Conservation (phyloP, 2,113 vertebrate species). For the Agapornis roseicollis region DNA sequence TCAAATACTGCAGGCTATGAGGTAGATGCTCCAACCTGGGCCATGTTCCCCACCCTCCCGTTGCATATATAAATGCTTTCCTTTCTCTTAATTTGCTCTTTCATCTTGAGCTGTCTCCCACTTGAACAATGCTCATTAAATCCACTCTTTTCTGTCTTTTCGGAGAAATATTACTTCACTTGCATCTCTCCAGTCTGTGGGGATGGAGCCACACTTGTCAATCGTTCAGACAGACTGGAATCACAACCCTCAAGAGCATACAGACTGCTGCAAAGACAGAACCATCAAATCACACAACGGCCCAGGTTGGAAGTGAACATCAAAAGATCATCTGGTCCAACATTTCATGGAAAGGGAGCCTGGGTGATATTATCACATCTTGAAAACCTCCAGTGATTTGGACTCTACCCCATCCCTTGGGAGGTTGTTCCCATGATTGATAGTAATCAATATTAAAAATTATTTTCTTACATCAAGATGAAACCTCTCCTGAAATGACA, state of each 20-base stretch:
- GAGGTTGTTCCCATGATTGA: neutral
- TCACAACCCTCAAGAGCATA: neutral
- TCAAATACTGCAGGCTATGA: neutral
- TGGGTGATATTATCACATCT: neutral
- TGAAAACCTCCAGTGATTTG: neutral
- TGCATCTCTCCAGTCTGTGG: neutral
- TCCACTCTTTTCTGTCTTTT: neutral
- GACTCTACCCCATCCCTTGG: neutral
- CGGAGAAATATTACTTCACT: slow-evolving; percentile 1
- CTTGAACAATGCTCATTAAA: slow-evolving; percentile 12
- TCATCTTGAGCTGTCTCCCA: neutral
- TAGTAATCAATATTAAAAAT: neutral
- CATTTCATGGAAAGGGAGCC: neutral
- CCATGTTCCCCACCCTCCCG: neutral
- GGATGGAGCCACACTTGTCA: neutral
- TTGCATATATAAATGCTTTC: neutral
- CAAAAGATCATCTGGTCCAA: neutral
- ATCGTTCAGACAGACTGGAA: neutral
- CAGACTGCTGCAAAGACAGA: neutral
- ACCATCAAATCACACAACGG: neutral
- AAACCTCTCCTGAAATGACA: neutral
- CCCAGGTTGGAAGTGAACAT: neutral
- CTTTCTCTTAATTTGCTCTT: slow-evolving; percentile 23
- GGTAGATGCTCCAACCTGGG: neutral
- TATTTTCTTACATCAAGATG: neutral